Percentiles rank a stretch among this genome's conserved stretches.
Evolutionary conservation across 2,113 vertebrate species (phyloP).

Genomic region (Meriones unguiculatus): DNA sequence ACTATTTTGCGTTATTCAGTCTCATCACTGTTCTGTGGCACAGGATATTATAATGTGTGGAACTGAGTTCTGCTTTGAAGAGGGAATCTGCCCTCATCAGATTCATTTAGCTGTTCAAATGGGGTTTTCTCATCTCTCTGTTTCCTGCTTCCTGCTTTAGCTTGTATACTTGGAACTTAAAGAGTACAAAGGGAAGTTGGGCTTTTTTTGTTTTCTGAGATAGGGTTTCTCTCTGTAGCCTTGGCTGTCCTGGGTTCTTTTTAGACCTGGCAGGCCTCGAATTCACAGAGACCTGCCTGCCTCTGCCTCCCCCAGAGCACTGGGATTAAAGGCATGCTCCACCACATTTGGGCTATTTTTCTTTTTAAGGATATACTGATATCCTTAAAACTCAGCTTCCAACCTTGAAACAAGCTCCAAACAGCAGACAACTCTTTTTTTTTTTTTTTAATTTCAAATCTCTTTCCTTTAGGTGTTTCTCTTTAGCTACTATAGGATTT

Average conservation of each 20-base stretch:
- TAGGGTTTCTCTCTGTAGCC: too few species aligned
- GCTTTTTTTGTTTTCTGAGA: too few species aligned
- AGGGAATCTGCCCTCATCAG: not conserved
- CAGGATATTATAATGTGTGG: not conserved
- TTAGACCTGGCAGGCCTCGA: too few species aligned
- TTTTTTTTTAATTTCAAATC: too few species aligned
- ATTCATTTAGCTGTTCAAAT: not conserved
- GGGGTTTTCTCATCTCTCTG: not conserved
- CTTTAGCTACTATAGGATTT: not conserved
- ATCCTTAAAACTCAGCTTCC: not conserved
- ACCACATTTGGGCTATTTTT: not conserved
- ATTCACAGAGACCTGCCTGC: too few species aligned
- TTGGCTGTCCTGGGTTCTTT: too few species aligned
- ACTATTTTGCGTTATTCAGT: not conserved
- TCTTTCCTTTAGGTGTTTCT: not conserved
- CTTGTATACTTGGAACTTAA: not conserved
- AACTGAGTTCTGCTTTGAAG: constrained; percentile 20
- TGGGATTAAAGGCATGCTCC: too few species aligned
- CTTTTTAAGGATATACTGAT: not conserved
- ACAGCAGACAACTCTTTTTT: not conserved
- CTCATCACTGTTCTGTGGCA: not conserved
- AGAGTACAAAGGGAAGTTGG: not conserved
- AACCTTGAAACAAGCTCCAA: not conserved
- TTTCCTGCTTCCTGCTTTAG: not conserved
- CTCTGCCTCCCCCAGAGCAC: too few species aligned